Evolutionary conservation across 1,140 invertebrate genomes (phyloP).

Genomic region (Leptopilina boulardi): DNA sequence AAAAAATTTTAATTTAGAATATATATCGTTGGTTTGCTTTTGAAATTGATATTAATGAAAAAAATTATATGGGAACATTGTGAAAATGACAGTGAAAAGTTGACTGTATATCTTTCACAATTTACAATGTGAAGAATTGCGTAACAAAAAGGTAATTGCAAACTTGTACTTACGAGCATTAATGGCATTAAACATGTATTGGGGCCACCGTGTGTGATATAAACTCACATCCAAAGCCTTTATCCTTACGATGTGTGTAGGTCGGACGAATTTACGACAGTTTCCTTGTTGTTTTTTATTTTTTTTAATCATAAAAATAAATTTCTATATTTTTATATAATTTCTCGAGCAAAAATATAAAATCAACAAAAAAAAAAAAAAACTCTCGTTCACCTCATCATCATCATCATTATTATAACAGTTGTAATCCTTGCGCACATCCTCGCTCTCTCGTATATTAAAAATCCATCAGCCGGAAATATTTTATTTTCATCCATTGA

Average conservation of each 20-base stretch:
- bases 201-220: conserved; percentile 39
- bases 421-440: background rate
- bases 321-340: background rate
- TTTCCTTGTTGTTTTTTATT: conserved; percentile 17
- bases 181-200: conserved; percentile 52
- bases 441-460: background rate
- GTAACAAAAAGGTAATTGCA: conserved; percentile 20
- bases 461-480: background rate
- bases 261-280: conserved; percentile 4
- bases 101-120: conserved; percentile 5
- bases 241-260: conserved; percentile 35
- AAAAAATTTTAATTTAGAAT: background rate
- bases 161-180: conserved; percentile 15
- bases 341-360: background rate
- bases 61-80: background rate
- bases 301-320: background rate
- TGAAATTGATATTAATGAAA: background rate
- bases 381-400: background rate
- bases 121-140: background rate
- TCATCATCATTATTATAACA: background rate
- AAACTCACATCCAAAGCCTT: conserved; percentile 43
- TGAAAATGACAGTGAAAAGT: conserved; percentile 18
- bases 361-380: background rate
- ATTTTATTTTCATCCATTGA: background rate
- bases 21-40: no score